Evolutionary conservation across 2,797 vertebrate genomes (phyloP).

Genomic region (Presbytis comata): DNA sequence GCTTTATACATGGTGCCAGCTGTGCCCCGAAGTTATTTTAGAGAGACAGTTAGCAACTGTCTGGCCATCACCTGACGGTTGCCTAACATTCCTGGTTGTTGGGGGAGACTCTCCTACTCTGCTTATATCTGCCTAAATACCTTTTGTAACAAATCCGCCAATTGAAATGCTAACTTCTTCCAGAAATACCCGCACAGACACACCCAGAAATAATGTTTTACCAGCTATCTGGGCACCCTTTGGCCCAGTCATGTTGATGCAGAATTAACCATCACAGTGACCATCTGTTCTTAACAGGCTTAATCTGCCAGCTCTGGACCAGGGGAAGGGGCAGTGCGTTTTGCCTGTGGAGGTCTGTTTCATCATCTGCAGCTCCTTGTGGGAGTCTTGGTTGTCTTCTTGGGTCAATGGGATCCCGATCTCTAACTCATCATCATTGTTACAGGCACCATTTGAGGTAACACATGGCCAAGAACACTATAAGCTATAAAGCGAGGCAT

Average conservation of each 20-base stretch:
- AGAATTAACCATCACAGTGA: not conserved
- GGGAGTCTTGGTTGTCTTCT: not conserved
- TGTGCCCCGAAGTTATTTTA: not conserved
- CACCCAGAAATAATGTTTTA: not conserved
- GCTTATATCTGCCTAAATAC: not conserved
- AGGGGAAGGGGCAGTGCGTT: not conserved
- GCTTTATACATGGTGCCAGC: not conserved
- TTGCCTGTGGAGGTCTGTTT: not conserved
- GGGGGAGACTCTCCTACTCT: not conserved
- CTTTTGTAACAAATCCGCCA: not conserved
- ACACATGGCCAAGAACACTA: fast-evolving
- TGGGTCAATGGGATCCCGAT: not conserved
- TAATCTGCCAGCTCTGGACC: not conserved
- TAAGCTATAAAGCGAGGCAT: not conserved
- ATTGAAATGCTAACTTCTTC: not conserved
- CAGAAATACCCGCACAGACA: not conserved
- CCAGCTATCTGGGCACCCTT: not conserved
- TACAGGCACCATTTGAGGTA: too few relatives aligned
- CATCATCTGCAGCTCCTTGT: not conserved
- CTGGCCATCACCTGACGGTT: not conserved
- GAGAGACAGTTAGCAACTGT: not conserved
- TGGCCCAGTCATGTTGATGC: not conserved
- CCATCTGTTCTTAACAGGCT: not conserved
- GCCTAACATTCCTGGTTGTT: not conserved
- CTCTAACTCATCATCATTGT: not conserved